phyloP scores from a whole-genome alignment of 2,797 vertebrate genomes.

The Poliocrania exsul region DNA sequence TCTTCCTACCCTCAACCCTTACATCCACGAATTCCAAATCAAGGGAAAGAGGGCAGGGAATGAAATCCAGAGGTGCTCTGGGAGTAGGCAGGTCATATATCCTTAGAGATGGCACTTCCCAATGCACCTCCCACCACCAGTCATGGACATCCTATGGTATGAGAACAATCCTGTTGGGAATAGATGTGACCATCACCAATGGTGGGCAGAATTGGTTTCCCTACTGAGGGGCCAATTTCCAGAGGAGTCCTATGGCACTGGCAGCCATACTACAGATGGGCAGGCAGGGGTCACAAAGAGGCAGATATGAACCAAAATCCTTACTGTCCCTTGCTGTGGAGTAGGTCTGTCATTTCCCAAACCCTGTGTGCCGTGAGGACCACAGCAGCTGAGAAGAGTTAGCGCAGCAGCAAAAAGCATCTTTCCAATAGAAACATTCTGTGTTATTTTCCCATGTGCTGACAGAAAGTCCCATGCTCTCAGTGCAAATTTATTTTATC shows the following conservation, averaged over 20 bases:
- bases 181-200: background rate
- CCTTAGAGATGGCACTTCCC: background rate
- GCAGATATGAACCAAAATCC: background rate
- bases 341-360: background rate
- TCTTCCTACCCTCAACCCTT: background rate
- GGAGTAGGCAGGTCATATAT: background rate
- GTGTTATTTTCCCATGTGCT: background rate
- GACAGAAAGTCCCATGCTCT: background rate
- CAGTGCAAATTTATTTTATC: background rate
- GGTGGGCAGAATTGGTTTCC: background rate
- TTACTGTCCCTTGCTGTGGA: background rate
- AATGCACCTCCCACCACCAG: background rate
- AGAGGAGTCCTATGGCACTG: background rate
- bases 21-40: fast-evolving
- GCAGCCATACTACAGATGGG: background rate
- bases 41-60: background rate
- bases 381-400: background rate
- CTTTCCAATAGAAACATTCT: background rate
- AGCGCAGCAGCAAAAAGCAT: background rate
- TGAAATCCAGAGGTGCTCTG: background rate
- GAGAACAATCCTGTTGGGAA: background rate
- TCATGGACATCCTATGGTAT: fast-evolving
- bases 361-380: background rate
- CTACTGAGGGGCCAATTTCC: background rate
- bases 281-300: background rate